Percentiles rank a stretch among this genome's conserved stretches.
Evolutionary conservation across 92 coral and sea anemone genomes (phyloP).

Genomic region (Porites divaricata): DNA sequence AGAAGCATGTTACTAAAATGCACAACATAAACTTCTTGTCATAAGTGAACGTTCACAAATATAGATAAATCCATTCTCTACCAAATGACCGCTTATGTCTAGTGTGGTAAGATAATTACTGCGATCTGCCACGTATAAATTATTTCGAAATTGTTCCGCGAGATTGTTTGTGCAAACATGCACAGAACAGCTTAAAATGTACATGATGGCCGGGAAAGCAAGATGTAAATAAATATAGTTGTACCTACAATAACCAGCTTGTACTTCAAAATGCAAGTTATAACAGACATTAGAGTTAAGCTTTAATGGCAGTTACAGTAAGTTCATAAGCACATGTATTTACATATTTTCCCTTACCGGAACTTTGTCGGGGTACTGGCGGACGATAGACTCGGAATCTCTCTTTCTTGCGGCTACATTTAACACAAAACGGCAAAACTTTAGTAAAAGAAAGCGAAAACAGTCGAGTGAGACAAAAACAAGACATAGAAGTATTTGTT

Average conservation of each 20-base stretch:
- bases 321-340: background rate
- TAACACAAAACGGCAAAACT: background rate
- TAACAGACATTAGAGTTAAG: background rate
- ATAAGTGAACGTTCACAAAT: no score
- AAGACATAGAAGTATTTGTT: background rate
- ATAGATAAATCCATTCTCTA: no score
- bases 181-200: background rate
- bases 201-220: background rate
- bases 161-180: background rate
- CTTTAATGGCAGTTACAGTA: background rate
- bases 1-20: background rate
- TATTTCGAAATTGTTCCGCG: no score
- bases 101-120: no score
- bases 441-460: background rate
- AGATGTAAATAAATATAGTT: no score
- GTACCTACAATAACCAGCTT: background rate
- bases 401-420: slow-evolving; percentile 90
- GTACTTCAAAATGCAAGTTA: background rate
- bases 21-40: background rate
- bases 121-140: background rate
- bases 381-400: slow-evolving; percentile 90
- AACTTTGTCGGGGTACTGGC: slow-evolving; percentile 97
- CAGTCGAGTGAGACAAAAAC: background rate
- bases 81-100: no score
- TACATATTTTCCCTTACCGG: slow-evolving; percentile 74